Evolutionary conservation across 2,888 invertebrate species (phyloP), one percentile per base, ranked within the genome.

Genomic region (Drosophila setosimentum): DNA sequence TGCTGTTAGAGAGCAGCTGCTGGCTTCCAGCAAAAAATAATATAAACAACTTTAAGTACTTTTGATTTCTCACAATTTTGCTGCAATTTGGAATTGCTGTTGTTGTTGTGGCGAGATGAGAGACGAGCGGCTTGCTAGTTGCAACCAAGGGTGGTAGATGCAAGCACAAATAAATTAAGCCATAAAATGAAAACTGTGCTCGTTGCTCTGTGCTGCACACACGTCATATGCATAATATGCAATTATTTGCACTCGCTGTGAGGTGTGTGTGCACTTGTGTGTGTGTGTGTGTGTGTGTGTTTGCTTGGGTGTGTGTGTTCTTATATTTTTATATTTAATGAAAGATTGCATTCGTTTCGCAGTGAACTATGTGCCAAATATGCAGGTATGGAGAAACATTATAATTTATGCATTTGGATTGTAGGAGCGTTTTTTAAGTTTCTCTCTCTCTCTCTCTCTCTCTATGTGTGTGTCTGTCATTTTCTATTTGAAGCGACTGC

Each of bases 21-120:
- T 51, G 77, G 27, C 66, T 40, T 65, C 68, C 63, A 59, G 70
- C 48, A 49, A 77, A 71, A 40, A 77, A 70, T 80, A 72, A 84
- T 66, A 80, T 76, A 87, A 87, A 79, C 71, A 79, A 72, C 70
- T 68, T 77, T 58, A 78, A 82, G 69, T 51, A 72, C 81, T 79
- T 85, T 87, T 83, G 83, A 85, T 83, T 87, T 87, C 83, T 88
- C 72, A 81, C 77, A 79, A 81, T 87, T 86, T 75, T 49, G 72
- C 53, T 72, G 66, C 74, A 81, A 81, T 83, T 81, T 70, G 73
- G 73, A 76, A 21, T 78, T 66, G 64, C 13, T 55, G 33, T 76
- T 68, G 72, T 73, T 78, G 33, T 73, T 63, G 61, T 11, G 49
- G 30, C 59, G 27, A 27, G 60, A 13, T 33, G 55, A 40, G 54